Evolutionary conservation across 2,888 invertebrate genomes (phyloP).

Genomic region (Ethmia dodecea): DNA sequence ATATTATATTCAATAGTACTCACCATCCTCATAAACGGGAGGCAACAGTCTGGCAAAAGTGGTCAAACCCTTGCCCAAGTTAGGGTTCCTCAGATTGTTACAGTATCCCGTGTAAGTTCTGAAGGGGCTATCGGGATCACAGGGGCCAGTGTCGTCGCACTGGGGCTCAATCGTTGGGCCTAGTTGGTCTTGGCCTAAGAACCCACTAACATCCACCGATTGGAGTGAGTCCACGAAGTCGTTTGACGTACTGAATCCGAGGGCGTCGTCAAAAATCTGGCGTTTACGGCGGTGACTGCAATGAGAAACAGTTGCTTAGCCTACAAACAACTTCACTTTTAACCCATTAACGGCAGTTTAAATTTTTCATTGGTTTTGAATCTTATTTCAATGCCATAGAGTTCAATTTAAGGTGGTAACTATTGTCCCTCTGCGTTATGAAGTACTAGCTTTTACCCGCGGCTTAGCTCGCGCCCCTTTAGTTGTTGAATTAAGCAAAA

Average conservation of each 20-base stretch:
- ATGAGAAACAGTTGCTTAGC: constrained; percentile 12
- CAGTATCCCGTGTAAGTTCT: constrained; percentile 90
- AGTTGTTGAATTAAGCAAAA: too few relatives aligned
- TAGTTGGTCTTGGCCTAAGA: constrained; percentile 79
- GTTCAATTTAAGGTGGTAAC: too few relatives aligned
- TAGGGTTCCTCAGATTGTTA: constrained; percentile 90
- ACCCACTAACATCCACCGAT: constrained; percentile 85
- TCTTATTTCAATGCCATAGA: too few relatives aligned
- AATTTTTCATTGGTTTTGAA: too few relatives aligned
- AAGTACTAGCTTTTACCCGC: too few relatives aligned
- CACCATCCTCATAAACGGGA: constrained; percentile 92
- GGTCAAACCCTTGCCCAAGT: constrained; percentile 89
- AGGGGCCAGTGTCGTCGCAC: constrained; percentile 84
- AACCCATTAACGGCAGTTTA: too few relatives aligned
- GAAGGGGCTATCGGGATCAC: constrained; percentile 84
- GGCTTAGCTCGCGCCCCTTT: too few relatives aligned
- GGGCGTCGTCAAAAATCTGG: constrained; percentile 81
- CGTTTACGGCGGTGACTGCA: constrained; percentile 80
- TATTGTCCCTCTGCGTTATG: too few relatives aligned
- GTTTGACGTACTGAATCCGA: constrained; percentile 66
- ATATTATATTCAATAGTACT: too few relatives aligned
- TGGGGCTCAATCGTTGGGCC: constrained; percentile 81
- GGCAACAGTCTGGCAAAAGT: constrained; percentile 91
- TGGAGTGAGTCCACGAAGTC: constrained; percentile 87
- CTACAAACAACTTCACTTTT: neutral